phyloP scores from a whole-genome alignment of 2,797 vertebrate genomes.

The Iguana delicatissima region DNA sequence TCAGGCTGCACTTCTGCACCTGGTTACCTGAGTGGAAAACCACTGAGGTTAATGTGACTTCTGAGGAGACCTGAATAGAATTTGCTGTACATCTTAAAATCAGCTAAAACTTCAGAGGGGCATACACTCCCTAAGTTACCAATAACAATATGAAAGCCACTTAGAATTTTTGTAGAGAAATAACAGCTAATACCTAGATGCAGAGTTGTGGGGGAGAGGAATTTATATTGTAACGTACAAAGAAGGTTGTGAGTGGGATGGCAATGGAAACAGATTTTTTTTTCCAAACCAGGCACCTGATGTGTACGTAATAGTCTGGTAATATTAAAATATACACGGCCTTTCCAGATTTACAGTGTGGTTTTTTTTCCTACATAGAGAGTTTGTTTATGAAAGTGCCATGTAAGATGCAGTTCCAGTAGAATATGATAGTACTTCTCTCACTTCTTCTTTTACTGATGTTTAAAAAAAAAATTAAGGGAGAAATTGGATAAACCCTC shows the following conservation, averaged over 20 bases:
- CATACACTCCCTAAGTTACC: neutral
- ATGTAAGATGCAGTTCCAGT: neutral
- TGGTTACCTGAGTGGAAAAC: neutral
- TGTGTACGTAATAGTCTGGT: neutral
- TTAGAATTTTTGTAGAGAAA: neutral
- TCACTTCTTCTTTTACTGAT: no score
- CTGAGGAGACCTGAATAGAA: neutral
- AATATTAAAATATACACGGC: neutral
- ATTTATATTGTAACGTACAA: neutral
- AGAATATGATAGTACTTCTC: neutral
- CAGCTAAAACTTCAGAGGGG: neutral
- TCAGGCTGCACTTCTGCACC: no score
- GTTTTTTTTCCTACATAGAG: no score
- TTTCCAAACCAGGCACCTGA: neutral
- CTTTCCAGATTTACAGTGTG: neutral
- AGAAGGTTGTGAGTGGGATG: neutral
- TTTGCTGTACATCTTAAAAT: neutral
- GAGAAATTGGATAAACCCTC: neutral
- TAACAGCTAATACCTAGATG: neutral
- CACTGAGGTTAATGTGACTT: neutral
- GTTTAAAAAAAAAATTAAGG: no score
- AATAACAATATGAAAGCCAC: neutral
- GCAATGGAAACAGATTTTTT: neutral
- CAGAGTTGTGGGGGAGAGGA: no score
- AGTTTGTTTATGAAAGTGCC: neutral